These are phyloP conservation scores for Dione vanillae DNA, from an alignment of 2,888 invertebrate species.

Conservation along the genomic window DNA sequence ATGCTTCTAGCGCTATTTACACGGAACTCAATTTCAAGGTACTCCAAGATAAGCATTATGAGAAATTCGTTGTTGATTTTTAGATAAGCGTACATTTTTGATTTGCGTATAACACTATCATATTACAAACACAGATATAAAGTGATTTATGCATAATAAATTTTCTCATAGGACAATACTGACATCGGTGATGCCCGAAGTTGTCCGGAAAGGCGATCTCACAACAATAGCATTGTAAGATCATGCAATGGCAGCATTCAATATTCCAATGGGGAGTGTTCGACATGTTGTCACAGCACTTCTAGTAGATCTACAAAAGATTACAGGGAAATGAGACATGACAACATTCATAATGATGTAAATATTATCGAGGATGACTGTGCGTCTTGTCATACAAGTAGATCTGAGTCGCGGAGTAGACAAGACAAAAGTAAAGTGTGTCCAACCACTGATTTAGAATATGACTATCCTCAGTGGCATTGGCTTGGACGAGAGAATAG, in stretches of 20 bases:
- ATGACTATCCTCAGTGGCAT: slow-evolving; percentile 82
- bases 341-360: slow-evolving; percentile 73
- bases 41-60: slow-evolving; percentile 69
- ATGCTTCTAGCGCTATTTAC: slow-evolving; percentile 81
- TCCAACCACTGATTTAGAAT: slow-evolving; percentile 79
- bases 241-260: slow-evolving; percentile 80
- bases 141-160: slow-evolving; percentile 33
- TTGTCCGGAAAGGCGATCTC: slow-evolving; percentile 78
- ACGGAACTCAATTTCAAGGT: slow-evolving; percentile 83
- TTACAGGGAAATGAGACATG: slow-evolving; percentile 76
- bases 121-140: slow-evolving; percentile 41
- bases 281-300: slow-evolving; percentile 80
- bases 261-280: slow-evolving; percentile 80
- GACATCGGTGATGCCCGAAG: slow-evolving; percentile 77
- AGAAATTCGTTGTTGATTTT: slow-evolving; percentile 56
- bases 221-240: slow-evolving; percentile 81
- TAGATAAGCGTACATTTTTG: slow-evolving; percentile 61
- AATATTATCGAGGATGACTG: slow-evolving; percentile 77
- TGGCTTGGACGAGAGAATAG: slow-evolving; percentile 81
- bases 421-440: slow-evolving; percentile 82
- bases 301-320: slow-evolving; percentile 80
- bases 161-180: slow-evolving; percentile 75
- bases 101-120: slow-evolving; percentile 61
- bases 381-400: slow-evolving; percentile 77
- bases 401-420: slow-evolving; percentile 77